Evolutionary conservation across 2,888 invertebrate genomes (phyloP), one percentile per base, ranked within the genome.

Genomic region (Sthenelais limicola): DNA sequence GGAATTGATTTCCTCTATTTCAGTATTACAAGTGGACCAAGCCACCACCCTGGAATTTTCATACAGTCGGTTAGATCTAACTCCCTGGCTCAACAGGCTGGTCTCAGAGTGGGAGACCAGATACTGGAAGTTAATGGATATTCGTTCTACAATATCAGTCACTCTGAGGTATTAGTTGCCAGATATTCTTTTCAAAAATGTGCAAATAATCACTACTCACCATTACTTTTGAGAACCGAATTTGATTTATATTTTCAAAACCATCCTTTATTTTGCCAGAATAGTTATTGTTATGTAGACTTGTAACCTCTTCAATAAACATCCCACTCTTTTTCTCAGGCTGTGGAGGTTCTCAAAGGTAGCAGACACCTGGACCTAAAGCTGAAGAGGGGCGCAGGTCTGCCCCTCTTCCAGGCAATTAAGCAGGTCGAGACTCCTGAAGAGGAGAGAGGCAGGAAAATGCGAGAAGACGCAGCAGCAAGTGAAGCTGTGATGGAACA

Each of bases 41-140:
- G 93, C 78, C 93, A 93, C 92, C 93, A 93, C 84, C 94, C 94
- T 0, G 95, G 95, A 48, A 94, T 95, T 80, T 95, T 93, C 87
- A 92, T 96, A 49, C 94, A 97, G 89, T 94, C 94, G 81, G 95
- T 96, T 69, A 93, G 94, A 85, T 94, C 94, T 79, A 93, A 93
- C 32, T 95, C 96, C 54, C 92, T 96, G 73, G 96, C 96, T 0
- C 91, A 94, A 62, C 94, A 95, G 82, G 94, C 94, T 0, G 96
- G 96, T 0, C 89, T 97, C 21, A 91, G 94, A 81, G 94, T 95
- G 0, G 96, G 96, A 5, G 97, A 97, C 88, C 95, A 96, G 88
- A 94, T 97, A 77, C 88, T 96, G 70, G 93, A 93, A 80, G 96
- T 96, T 87, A 97, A 97, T 86, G 94, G 94, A 75, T 89, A 88